A percentile compares a stretch with the other conserved stretches of the same genome.
Conservation (phyloP, 2,113 vertebrate genomes). For the Seriola dumerili region DNA sequence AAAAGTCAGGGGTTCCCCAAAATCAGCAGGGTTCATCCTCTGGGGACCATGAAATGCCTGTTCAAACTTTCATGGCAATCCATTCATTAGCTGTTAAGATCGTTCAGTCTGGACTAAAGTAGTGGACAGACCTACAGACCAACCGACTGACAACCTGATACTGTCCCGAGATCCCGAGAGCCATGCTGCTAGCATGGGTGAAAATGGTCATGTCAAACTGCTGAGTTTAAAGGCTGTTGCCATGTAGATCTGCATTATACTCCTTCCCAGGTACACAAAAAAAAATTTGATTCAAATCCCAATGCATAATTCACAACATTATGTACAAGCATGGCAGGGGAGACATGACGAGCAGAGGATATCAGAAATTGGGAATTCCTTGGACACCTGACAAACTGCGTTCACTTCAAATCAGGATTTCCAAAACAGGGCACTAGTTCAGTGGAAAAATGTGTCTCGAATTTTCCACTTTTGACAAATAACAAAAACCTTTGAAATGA, state of each 20-base stretch:
- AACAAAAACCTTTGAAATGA: constrained; percentile 57
- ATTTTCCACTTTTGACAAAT: constrained; percentile 78
- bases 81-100: neutral
- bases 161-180: neutral
- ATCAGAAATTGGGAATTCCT: constrained; percentile 65
- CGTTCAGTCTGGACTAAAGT: constrained; percentile 7
- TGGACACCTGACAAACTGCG: constrained; percentile 76
- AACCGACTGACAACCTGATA: neutral
- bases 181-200: neutral
- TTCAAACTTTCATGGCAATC: neutral
- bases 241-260: neutral
- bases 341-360: constrained; percentile 64
- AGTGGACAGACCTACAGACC: too few relatives aligned
- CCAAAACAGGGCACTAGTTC: constrained; percentile 58
- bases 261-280: neutral
- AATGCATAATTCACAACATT: constrained; percentile 62
- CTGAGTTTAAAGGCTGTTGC: neutral
- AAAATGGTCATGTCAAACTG: neutral
- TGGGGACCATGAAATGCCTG: neutral
- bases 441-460: constrained; percentile 81
- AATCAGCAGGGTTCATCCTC: neutral
- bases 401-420: constrained; percentile 77
- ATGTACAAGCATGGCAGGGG: constrained; percentile 48
- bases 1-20: neutral
- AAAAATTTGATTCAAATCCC: constrained; percentile 41